These are phyloP conservation scores for Molothrus aeneus DNA, from an alignment of 2,797 vertebrate genomes.

Conservation along the genomic window DNA sequence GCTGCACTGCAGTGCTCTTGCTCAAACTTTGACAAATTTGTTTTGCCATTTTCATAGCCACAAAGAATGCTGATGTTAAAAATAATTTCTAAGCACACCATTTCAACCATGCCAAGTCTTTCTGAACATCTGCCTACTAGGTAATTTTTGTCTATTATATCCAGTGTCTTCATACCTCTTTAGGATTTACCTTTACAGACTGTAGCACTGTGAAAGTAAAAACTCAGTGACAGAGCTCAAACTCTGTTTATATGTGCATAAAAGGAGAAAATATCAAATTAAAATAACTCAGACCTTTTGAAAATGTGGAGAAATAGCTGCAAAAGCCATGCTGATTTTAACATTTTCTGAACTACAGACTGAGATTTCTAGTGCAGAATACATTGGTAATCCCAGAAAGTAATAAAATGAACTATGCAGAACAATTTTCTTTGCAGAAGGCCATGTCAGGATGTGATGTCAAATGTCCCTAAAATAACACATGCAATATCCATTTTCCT, in stretches of 20 bases:
- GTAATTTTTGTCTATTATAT: neutral
- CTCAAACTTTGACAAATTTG: neutral
- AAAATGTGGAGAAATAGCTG: neutral
- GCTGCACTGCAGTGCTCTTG: neutral
- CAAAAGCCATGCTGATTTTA: neutral
- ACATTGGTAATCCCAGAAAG: neutral
- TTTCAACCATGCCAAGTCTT: neutral
- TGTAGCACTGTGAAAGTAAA: neutral
- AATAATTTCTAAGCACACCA: neutral
- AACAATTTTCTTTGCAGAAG: neutral
- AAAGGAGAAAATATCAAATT: neutral
- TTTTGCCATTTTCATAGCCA: neutral
- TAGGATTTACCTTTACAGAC: neutral
- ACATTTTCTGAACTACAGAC: neutral
- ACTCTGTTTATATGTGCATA: neutral
- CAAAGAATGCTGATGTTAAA: neutral
- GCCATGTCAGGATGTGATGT: neutral
- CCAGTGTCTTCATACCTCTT: neutral
- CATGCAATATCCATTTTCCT: neutral
- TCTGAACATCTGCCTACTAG: neutral
- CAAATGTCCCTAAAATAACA: neutral
- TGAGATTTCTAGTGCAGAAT: neutral
- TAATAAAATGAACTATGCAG: neutral
- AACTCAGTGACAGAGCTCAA: neutral
- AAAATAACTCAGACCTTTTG: neutral